Conservation (phyloP, 2,113 vertebrate genomes). For the Engraulis encrasicolus region DNA sequence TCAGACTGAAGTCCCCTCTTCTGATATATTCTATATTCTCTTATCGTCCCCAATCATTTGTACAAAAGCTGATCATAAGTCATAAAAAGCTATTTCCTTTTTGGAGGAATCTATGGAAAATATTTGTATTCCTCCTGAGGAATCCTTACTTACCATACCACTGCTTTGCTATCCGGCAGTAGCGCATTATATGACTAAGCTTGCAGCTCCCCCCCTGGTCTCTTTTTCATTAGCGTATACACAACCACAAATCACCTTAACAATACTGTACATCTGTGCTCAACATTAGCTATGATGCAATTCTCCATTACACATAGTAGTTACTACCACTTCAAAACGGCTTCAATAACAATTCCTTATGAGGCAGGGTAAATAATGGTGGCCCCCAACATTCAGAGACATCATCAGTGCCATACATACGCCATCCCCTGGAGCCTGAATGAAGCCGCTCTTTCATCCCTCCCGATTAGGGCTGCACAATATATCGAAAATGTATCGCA, state of each 20-base stretch:
- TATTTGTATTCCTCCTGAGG: background rate
- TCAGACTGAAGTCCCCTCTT: background rate
- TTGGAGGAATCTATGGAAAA: background rate
- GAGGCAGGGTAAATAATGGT: background rate
- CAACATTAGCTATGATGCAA: background rate
- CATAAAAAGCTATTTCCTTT: background rate
- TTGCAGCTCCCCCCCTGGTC: background rate
- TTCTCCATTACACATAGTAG: background rate
- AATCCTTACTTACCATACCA: background rate
- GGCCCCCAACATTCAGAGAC: background rate
- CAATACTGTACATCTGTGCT: background rate
- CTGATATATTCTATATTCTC: background rate
- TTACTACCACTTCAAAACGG: background rate
- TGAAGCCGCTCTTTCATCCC: background rate
- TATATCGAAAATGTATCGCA: too few species aligned
- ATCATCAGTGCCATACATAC: background rate
- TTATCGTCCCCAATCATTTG: background rate
- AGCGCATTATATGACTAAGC: background rate
- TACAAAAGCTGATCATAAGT: background rate
- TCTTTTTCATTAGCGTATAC: background rate
- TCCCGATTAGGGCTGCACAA: too few species aligned
- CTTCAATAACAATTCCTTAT: background rate
- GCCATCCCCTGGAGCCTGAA: background rate
- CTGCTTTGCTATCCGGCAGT: background rate
- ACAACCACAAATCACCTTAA: background rate